These are phyloP conservation scores for Conus betulinus DNA, from an alignment of 1,140 invertebrate species.

Conservation along the genomic window DNA sequence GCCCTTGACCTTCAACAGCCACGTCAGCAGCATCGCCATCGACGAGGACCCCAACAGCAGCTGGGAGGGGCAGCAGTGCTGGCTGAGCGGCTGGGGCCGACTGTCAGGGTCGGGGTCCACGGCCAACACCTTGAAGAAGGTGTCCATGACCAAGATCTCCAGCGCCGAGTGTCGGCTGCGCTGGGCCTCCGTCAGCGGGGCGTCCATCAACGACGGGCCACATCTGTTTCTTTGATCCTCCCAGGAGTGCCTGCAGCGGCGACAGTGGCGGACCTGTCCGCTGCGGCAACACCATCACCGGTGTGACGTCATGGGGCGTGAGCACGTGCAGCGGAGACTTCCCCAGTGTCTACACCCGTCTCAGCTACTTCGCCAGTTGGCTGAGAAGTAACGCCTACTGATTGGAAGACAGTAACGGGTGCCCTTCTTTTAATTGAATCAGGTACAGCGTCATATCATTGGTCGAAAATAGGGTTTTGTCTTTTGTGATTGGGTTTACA, in stretches of 20 bases:
- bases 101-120: constrained; percentile 25
- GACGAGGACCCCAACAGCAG: constrained; percentile 17
- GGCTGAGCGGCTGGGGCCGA: constrained; percentile 39
- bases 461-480: background rate
- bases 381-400: constrained; percentile 74
- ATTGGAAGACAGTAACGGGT: too few species aligned
- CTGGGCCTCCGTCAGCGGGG: constrained; percentile 39
- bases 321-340: constrained; percentile 86
- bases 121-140: constrained; percentile 41
- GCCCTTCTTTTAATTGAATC: background rate
- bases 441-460: background rate
- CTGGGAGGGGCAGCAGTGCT: constrained; percentile 28
- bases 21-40: constrained; percentile 23
- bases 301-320: constrained; percentile 95
- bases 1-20: constrained; percentile 18
- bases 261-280: constrained; percentile 95
- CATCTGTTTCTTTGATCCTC: constrained; percentile 48
- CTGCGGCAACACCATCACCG: constrained; percentile 80
- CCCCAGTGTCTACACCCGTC: constrained; percentile 87
- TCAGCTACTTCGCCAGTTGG: constrained; percentile 92
- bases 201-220: constrained; percentile 41
- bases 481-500: too few species aligned
- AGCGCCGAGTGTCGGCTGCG: constrained; percentile 43
- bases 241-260: constrained; percentile 75
- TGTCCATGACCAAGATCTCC: constrained; percentile 45